Evolutionary conservation across 2,797 vertebrate genomes (phyloP).

Genomic region (Odontamblyopus lacepedii): DNA sequence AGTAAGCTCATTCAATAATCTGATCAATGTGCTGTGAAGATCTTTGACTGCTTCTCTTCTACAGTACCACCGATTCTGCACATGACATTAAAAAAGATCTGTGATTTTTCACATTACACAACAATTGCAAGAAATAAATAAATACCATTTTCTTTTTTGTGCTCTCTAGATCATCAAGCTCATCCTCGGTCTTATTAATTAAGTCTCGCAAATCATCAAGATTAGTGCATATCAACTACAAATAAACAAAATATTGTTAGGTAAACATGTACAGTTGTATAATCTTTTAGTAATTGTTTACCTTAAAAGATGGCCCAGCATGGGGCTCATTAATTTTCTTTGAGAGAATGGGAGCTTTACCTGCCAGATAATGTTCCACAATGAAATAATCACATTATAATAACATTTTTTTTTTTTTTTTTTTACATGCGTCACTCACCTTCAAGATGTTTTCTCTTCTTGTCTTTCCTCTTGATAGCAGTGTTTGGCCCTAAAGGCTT

Average conservation of each 20-base stretch:
- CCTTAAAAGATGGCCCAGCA: conserved; percentile 89
- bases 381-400: background rate
- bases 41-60: conserved; percentile 94
- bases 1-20: conserved; percentile 94
- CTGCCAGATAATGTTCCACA: conserved; percentile 64
- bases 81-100: background rate
- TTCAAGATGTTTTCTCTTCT: conserved; percentile 88
- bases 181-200: conserved; percentile 94
- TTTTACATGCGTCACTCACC: conserved; percentile 74
- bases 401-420: no score
- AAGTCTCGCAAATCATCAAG: conserved; percentile 93
- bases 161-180: conserved; percentile 93
- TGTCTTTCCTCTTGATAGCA: conserved; percentile 85
- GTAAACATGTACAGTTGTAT: background rate
- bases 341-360: conserved; percentile 81
- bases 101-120: background rate
- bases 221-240: conserved; percentile 94
- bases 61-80: conserved; percentile 89
- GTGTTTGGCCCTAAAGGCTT: conserved; percentile 79
- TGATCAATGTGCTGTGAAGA: conserved; percentile 91
- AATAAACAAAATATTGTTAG: background rate
- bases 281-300: conserved; percentile 53
- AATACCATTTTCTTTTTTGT: conserved; percentile 94
- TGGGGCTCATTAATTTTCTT: conserved; percentile 81
- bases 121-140: no score